Base-by-base conservation (phyloP, 2,797 vertebrate species). In the Pogonophryne albipinna region DNA sequence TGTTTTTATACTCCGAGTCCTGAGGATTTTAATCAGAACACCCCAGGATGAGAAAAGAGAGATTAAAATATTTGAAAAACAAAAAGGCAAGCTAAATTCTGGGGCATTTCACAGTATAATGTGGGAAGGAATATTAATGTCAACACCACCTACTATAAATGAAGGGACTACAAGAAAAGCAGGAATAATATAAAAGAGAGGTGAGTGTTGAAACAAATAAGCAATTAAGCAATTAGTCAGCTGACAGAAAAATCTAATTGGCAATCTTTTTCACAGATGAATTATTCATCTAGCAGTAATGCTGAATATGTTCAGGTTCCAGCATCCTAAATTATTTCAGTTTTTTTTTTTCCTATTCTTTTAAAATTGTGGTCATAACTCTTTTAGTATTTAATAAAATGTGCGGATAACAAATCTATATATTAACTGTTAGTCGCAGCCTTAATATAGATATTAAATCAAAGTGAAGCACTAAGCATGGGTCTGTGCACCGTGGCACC, bases 1-100 rank as follows among this genome's bases (percentile, higher is more conserved):
- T 66, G 72, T 80, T 79, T 86, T 90, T 82, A 80, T 74, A 84
- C 50, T 42, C 52, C 0, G 45, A 77, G 61, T 58, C 67, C 42
- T 66, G 34, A 62, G 67, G 83, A 83, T 87, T 71, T 38, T 84
- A 88, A 83, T 72, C 59, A 82, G 83, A 78, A 66, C 53, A 72
- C 50, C 50, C 11, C 42, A 53, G 61, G 56, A 78, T 71, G 50
- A 88, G 72, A 44, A 8, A 65, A 27, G 55, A 74, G 45, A 85
- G 67, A 84, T 73, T 66, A 66, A 83, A 75, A 66, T 58, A 61
- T 38, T 38, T 38, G 34, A 38, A 38, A 38, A 38, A 58, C 73
- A 56, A 73, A 72, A 66, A 20, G 20, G 20, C 34, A 50, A 68
- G 60, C 65, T 61, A 74, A 81, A 65, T 73, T 76, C 41, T 34